phyloP scores from a whole-genome alignment of 2,113 vertebrate genomes.

The Casuarius casuarius region DNA sequence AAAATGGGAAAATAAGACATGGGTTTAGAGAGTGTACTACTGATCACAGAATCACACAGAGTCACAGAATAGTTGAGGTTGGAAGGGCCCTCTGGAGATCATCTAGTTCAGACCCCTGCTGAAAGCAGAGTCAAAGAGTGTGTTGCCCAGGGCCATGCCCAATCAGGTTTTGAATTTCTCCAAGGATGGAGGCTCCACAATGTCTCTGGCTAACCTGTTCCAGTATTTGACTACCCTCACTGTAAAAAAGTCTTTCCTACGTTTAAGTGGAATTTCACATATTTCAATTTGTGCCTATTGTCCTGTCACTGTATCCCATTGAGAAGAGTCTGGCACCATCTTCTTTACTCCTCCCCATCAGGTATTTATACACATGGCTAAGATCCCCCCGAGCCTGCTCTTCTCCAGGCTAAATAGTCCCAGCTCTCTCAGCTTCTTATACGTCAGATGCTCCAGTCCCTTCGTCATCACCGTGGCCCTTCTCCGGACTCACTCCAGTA shows the following conservation, averaged over 20 bases:
- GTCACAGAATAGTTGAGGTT: not conserved
- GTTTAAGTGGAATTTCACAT: not conserved
- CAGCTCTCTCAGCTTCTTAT: not conserved
- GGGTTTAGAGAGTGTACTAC: not conserved
- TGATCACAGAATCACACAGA: not conserved
- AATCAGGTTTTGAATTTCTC: not conserved
- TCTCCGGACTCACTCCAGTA: not conserved
- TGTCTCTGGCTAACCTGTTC: not conserved
- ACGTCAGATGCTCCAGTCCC: too few species aligned
- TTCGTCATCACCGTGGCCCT: not conserved
- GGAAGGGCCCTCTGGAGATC: not conserved
- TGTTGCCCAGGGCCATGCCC: not conserved
- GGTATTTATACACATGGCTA: not conserved
- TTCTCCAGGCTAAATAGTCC: not conserved
- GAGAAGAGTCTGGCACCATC: not conserved
- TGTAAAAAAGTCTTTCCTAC: not conserved
- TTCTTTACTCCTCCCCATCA: fast-evolving
- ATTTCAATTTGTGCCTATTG: not conserved
- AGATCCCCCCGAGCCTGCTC: not conserved
- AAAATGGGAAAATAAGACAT: not conserved
- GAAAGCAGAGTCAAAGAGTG: not conserved
- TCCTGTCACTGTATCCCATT: not conserved
- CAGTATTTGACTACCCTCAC: not conserved
- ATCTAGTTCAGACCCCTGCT: not conserved
- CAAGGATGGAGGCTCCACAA: not conserved